Base-by-base conservation (phyloP, 2,113 vertebrate genomes). In the Lepidothrix coronata region DNA sequence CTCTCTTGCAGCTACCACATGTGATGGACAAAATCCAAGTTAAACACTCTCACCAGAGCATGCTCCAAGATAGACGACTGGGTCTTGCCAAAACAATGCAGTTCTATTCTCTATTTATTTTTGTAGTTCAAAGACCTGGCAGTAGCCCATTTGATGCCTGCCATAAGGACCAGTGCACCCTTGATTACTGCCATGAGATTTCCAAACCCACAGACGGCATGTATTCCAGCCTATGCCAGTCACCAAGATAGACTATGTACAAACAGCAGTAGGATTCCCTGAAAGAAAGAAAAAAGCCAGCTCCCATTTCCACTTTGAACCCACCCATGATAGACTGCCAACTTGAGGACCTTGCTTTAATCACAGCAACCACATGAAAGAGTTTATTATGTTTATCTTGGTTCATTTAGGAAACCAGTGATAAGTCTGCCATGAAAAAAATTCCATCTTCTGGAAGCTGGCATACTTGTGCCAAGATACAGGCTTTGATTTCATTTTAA, bases 111-210 rank as follows among this genome's bases (percentile, higher is more conserved):
- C 97, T 98, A 98, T 99, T 99, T 99, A 99, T 99, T 99, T 99
- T 99, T 98, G 92, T 95, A 98, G 98, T 99, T 99, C 98, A 99
- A 99, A 99, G 99, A 94, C 71, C 98, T 99, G 98, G 98, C 98
- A 98, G 97, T 82, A 88, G 96, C 97, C 93, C 93, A 95, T 97
- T 95, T 97, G 97, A 97, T 98, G 98, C 98, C 98, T 98, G 98
- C 98, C 97, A 98, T 97, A 97, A 97, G 96, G 97, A 97, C 97
- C 97, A 93, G 95, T 88, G 93, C 70, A 75, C 94, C 97, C 96
- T 91, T 97, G 98, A 98, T 98, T 97, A 96, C 97, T 97, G 97
- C 97, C 96, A 93, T 95, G 97, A 97, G 96, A 97, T 97, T 97
- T 98, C 97, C 92, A 97, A 98, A 97, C 93, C 97, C 97, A 86